phyloP scores from a whole-genome alignment of 2,888 invertebrate genomes.

The Allacma fusca region DNA sequence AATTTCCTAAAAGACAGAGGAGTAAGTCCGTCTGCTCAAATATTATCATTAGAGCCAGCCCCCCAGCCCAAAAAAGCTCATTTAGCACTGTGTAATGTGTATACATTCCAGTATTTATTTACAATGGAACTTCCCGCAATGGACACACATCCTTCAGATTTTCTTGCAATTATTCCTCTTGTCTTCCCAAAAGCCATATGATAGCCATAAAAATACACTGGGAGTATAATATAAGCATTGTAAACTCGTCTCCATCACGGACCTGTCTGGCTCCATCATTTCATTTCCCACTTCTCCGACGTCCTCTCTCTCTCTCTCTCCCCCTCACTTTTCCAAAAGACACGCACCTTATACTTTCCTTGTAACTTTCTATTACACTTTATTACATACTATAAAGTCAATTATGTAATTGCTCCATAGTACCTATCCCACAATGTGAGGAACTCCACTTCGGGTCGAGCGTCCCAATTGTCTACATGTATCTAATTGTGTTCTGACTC shows the following conservation, averaged over 20 bases:
- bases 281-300: slow-evolving; percentile 9
- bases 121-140: too few species aligned
- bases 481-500: too few species aligned
- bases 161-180: not conserved
- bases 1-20: not conserved
- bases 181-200: not conserved
- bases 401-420: slow-evolving; percentile 1
- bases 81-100: too few species aligned
- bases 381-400: slow-evolving; percentile 4
- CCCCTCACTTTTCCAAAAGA: not conserved
- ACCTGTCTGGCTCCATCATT: slow-evolving; percentile 10
- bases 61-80: not conserved
- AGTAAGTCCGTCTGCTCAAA: not conserved
- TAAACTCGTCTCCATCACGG: not conserved
- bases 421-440: too few species aligned
- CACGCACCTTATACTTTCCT: slow-evolving; percentile 21
- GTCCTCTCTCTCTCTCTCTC: not conserved
- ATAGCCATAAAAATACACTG: not conserved
- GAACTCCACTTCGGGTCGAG: too few species aligned
- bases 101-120: not conserved
- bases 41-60: slow-evolving; percentile 5
- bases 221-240: not conserved
- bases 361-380: slow-evolving; percentile 7
- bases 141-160: slow-evolving; percentile 3
- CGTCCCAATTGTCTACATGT: too few species aligned